Percentiles rank a stretch among this genome's conserved stretches.
phyloP scores from a whole-genome alignment of 2,113 vertebrate species.

The Triplophysa tibetana region DNA sequence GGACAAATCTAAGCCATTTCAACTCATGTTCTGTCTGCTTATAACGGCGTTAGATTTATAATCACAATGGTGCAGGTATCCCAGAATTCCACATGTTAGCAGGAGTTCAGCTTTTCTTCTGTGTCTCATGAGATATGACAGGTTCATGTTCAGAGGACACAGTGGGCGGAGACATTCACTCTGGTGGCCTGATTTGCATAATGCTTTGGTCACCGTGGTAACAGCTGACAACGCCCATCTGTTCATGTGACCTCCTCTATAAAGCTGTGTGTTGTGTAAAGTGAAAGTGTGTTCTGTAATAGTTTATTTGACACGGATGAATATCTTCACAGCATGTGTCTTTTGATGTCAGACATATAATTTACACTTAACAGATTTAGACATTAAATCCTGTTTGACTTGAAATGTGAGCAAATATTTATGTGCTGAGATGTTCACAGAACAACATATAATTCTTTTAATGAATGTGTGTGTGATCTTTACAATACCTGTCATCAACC shows the following conservation, averaged over 20 bases:
- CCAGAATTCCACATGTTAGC: too few relatives aligned
- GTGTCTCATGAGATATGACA: background rate
- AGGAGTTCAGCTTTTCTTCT: too few relatives aligned
- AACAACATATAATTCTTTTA: background rate
- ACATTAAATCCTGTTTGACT: background rate
- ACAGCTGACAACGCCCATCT: slow-evolving; percentile 1
- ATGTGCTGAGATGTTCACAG: background rate
- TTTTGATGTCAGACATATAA: background rate
- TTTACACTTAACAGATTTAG: background rate
- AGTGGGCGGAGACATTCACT: background rate
- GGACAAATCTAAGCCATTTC: background rate
- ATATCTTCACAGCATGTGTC: background rate
- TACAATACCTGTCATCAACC: background rate
- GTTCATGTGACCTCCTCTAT: background rate
- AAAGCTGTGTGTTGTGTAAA: background rate
- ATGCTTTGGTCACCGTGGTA: slow-evolving; percentile 3
- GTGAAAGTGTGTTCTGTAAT: background rate
- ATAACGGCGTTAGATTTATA: background rate
- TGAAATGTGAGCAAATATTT: background rate
- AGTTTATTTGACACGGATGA: background rate
- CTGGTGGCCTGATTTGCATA: background rate
- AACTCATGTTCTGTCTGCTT: background rate
- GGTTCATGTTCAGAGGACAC: background rate
- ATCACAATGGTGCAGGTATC: too few relatives aligned
- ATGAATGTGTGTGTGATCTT: background rate